Base-by-base conservation (phyloP, 2,113 vertebrate genomes). In the Ptilonorhynchus violaceus region DNA sequence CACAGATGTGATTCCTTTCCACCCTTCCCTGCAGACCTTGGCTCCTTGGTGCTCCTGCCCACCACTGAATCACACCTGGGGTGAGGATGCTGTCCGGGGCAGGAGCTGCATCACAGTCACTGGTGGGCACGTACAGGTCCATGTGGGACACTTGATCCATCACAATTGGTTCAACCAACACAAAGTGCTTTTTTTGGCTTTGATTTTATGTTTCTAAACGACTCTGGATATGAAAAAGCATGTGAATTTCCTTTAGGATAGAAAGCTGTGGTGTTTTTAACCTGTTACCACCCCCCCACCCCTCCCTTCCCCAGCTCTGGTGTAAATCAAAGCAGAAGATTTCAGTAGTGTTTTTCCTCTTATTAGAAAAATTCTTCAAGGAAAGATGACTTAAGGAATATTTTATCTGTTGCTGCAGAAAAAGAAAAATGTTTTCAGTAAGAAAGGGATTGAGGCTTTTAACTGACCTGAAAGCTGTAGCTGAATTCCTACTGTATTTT, bases 81-180 rank as follows among this genome's bases (percentile, higher is more conserved):
- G 6, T 47, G 35, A 50, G 17, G 20, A 50, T 21, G 27, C 20
- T 21, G 6, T 24, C 4, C 7, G 25, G 33, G 11, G 28, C 39
- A 60, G 33, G 39, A 89, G 18, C 39, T 86, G 31, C 19, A 0
- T 56, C 59, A 23, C 3, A 7, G 15, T 55, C 76, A 22, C 27
- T 11, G 52, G 63, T 7, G 39, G 30, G 49, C 53, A 68, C 0
- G 0, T 7, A 19, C 2, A 23, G 14, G 10, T 39, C 62, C 23
- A 11, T 47, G 10, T 39, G 35, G 23, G 77, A 47, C 25, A 30
- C 35, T 3, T 55, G 31, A 13, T 49, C 20, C 41, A 21, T 68
- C 35, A 23, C 18, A 56, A 4, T 7, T 22, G 10, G 10, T 20
- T 56, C 22, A 35, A 9, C 47, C 13, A 52, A 53, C 10, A 28